Base-by-base conservation (phyloP, 92 coral and sea anemone species). In the Phenganax stokvisi region DNA sequence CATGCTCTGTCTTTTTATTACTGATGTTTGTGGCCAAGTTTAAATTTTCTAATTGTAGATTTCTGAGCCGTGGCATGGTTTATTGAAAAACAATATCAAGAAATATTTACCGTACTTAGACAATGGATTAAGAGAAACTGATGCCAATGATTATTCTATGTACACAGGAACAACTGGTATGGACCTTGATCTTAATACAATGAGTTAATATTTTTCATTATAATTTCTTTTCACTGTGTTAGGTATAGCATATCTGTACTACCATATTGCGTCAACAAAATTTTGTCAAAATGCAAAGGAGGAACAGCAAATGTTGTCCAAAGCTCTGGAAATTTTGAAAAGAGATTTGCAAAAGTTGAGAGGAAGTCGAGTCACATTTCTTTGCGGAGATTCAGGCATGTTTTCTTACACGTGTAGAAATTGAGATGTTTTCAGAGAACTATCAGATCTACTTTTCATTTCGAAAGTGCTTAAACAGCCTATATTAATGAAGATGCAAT, bases 361-460 rank as follows among this genome's bases (percentile, higher is more conserved):
- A 74, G 91, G 96, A 20, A 84, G 84, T 37, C 89, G 97, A 64
- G n/a, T 87, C 47, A 94, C 97, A 67, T 94, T 94, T 75, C 83
- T 90, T 52, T 94, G 98, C 90, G 98, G 98, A 61, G 98, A 94
- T 86, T 87, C 97, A 74, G 98, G 98, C 92, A 75, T 57, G 10
- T 17, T 28, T 11, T 12, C 7, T 25, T 13, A 3, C 51, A 3
- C 12, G 3, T 16, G 16, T 20, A 59, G 25, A 13, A 13, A 59
- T 1, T 59, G 25, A 13, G 16, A 59, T 59, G 7, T 59, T 59
- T 59, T 59, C 7, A 13, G n/a, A 59, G 7, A 13, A 20, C 65
- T 59, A 6, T 13, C 65, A 20, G 25, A 20, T 59, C 7, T 13
- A 6, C 16, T 25, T 59, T 13, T 59, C 7, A 6, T 3, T 59